A percentile compares a stretch with the other conserved stretches of the same genome.
Evolutionary conservation across 2,888 invertebrate species (phyloP).

Genomic region (Drosophila falleni): DNA sequence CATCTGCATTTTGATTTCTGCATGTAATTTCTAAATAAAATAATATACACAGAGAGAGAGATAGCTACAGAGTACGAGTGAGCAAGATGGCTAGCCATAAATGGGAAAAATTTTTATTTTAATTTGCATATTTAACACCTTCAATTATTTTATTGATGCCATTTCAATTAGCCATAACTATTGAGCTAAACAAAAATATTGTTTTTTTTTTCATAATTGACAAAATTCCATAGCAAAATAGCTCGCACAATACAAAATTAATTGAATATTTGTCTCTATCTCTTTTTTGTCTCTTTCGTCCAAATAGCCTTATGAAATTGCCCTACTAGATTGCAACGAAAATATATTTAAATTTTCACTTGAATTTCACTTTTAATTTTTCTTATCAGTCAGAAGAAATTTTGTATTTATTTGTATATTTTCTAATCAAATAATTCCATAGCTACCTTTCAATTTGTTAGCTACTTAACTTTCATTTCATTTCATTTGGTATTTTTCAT

Average conservation of each 20-base stretch:
- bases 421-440: not conserved
- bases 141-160: constrained; percentile 11
- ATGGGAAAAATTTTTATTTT: constrained; percentile 1
- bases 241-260: constrained; percentile 17
- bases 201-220: constrained; percentile 22
- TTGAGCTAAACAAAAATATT: constrained; percentile 25
- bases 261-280: constrained; percentile 17
- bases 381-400: not conserved
- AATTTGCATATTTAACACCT: constrained; percentile 30
- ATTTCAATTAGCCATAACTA: constrained; percentile 18
- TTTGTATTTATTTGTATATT: constrained; percentile 6
- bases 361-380: not conserved
- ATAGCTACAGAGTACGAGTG: not conserved
- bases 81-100: not conserved
- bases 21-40: constrained; percentile 32
- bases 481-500: not conserved
- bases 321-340: not conserved
- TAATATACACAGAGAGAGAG: constrained; percentile 3
- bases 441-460: not conserved
- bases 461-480: constrained; percentile 1
- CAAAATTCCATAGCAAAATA: constrained; percentile 12
- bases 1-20: not conserved
- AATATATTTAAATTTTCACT: not conserved
- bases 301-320: constrained; percentile 2
- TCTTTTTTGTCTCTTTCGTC: not conserved